Evolutionary conservation across 2,888 invertebrate species (phyloP), one percentile per base, ranked within the genome.

Genomic region (Leptinotarsa juncta): DNA sequence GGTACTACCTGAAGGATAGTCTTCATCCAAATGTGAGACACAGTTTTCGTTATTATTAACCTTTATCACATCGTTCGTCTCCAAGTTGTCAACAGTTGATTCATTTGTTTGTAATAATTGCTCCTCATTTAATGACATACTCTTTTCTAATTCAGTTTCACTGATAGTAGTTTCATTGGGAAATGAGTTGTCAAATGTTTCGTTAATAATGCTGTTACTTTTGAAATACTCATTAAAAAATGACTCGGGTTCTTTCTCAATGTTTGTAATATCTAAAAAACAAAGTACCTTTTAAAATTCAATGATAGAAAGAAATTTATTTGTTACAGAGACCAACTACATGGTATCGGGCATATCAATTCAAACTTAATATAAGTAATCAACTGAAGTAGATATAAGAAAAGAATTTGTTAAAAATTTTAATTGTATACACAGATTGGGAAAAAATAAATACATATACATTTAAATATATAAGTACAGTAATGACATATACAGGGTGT

Each of bases 21-120:
- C 97, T 85, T 92, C 96, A 88, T 97, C 97, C 82, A 90, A 87
- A 88, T 97, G 97, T 84, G 95, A 94, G 1, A 42, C 42, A 42
- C 42, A 42, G 10, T 42, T 42, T 42, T 42, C 42, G 10, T 42
- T 42, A 10, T 42, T 3, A 42, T 42, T 42, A 42, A 42, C 42
- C 42, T 42, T 42, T 10, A 10, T 42, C 42, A 42, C 2, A 10
- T 42, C 10, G 42, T 42, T 42, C 42, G 10, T 42, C 42, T 42
- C 10, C 42, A 42, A 42, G 42, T 42, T 42, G 10, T 51, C 51
- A n/a, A 15, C 15, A 51, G 16, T 16, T 51, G 51, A 16, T 51
- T 51, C n/a, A n/a, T 51, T n/a, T 51, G 15, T 16, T 16, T 51
- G 51, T 51, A 51, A 51, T 51, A 16, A 5, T 51, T 42, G 62